A percentile compares a stretch with the other conserved stretches of the same genome.
Evolutionary conservation across 2,113 vertebrate genomes (phyloP).

Genomic region (Neolamprologus hecqui): DNA sequence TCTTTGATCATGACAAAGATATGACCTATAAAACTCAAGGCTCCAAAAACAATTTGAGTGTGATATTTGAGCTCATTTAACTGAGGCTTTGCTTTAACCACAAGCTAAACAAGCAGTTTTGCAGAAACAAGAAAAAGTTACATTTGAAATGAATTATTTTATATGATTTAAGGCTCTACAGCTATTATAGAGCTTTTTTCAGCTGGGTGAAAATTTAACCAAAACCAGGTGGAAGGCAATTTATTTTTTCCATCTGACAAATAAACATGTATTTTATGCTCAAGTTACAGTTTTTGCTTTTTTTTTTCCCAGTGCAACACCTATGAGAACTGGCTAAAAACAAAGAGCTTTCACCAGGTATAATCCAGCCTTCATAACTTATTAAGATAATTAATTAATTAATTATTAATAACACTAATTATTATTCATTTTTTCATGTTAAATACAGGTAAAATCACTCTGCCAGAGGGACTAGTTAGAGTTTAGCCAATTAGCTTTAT

Average conservation of each 20-base stretch:
- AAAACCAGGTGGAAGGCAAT: neutral
- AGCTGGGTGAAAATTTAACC: neutral
- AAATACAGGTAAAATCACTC: neutral
- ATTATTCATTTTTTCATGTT: neutral
- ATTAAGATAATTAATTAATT: neutral
- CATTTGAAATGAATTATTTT: fast-evolving
- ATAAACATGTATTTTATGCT: neutral
- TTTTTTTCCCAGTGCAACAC: neutral
- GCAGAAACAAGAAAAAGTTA: neutral
- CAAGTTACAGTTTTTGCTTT: neutral
- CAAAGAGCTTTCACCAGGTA: neutral
- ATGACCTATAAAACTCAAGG: neutral
- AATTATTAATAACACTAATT: neutral
- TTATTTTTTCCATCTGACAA: neutral
- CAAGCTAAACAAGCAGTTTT: neutral
- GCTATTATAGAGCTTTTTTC: neutral
- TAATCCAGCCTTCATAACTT: neutral
- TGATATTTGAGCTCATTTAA: neutral
- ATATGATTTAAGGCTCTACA: neutral
- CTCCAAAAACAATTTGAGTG: neutral
- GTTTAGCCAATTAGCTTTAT: neutral
- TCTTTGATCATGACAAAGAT: neutral
- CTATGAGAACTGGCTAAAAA: neutral
- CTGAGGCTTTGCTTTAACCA: neutral
- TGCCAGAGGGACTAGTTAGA: neutral